A percentile compares a stretch with the other conserved stretches of the same genome.
Conservation (phyloP, 1,140 invertebrate species). For the Drosophila pectinifera region DNA sequence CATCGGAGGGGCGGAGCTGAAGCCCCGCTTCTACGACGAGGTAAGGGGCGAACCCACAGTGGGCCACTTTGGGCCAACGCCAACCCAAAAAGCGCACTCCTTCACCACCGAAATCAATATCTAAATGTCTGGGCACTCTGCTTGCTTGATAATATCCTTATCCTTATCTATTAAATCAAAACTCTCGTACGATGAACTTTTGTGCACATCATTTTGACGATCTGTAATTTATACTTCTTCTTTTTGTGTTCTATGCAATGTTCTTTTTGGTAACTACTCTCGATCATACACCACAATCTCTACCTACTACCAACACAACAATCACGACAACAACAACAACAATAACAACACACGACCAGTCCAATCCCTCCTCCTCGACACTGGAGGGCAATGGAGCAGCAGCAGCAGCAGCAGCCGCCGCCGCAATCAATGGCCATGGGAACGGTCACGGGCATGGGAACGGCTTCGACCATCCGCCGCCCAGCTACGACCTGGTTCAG, state of each 20-base stretch:
- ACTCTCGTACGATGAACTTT: constrained; percentile 63
- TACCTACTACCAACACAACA: constrained; percentile 25
- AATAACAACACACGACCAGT: constrained; percentile 50
- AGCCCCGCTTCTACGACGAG: constrained; percentile 81
- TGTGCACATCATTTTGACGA: constrained; percentile 73
- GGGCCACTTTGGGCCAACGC: constrained; percentile 1
- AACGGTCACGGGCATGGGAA: constrained; percentile 51
- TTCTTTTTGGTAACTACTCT: constrained; percentile 69
- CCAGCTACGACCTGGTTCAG: constrained; percentile 84
- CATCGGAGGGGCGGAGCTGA: constrained; percentile 71
- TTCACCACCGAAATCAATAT: constrained; percentile 54
- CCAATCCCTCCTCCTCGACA: constrained; percentile 82
- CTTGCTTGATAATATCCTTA: constrained; percentile 70
- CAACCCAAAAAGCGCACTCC: constrained; percentile 42
- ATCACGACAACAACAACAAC: constrained; percentile 32
- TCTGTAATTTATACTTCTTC: constrained; percentile 66
- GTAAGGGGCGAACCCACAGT: constrained; percentile 51
- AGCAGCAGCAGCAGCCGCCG: background rate
- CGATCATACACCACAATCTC: constrained; percentile 53
- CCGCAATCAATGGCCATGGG: constrained; percentile 50
- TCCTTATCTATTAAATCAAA: constrained; percentile 51
- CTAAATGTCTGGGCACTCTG: constrained; percentile 80
- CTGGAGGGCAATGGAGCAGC: constrained; percentile 68
- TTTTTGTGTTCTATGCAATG: constrained; percentile 71
- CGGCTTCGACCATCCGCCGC: constrained; percentile 80